Evolutionary conservation across 2,797 vertebrate species (phyloP).

Genomic region (Acanthis flammea): DNA sequence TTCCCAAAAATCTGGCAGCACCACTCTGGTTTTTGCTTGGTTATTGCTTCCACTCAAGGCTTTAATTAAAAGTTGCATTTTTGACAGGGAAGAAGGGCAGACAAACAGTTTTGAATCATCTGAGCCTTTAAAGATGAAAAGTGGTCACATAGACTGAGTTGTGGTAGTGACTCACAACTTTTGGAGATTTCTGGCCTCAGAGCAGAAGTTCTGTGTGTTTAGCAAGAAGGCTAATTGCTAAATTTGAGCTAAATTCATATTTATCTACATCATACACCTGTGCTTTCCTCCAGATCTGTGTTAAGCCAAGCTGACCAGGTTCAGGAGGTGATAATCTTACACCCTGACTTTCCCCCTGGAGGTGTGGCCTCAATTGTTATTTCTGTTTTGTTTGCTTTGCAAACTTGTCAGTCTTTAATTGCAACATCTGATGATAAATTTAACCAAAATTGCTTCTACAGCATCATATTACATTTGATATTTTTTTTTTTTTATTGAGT

Average conservation of each 20-base stretch:
- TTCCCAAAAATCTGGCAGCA: not conserved
- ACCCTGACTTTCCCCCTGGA: not conserved
- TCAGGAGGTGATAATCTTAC: not conserved
- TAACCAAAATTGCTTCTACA: not conserved
- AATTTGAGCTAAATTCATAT: not conserved
- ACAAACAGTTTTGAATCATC: not conserved
- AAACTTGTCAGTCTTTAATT: not conserved
- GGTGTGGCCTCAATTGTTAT: not conserved
- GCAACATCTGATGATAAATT: not conserved
- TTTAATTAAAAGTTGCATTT: not conserved
- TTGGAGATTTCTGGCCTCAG: not conserved
- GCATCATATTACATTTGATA: not conserved
- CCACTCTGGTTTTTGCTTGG: not conserved
- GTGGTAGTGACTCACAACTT: not conserved
- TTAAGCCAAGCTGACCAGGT: not conserved
- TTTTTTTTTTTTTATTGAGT: not conserved
- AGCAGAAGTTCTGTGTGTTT: not conserved
- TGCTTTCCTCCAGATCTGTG: not conserved
- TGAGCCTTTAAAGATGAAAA: not conserved
- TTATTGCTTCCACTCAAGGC: not conserved
- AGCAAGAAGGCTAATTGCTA: not conserved
- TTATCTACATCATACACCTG: not conserved
- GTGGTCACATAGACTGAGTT: not conserved
- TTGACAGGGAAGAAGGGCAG: not conserved
- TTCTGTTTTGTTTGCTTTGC: constrained; percentile 16